Conservation (phyloP, 2,888 invertebrate species). For the Celastrina argiolus region DNA sequence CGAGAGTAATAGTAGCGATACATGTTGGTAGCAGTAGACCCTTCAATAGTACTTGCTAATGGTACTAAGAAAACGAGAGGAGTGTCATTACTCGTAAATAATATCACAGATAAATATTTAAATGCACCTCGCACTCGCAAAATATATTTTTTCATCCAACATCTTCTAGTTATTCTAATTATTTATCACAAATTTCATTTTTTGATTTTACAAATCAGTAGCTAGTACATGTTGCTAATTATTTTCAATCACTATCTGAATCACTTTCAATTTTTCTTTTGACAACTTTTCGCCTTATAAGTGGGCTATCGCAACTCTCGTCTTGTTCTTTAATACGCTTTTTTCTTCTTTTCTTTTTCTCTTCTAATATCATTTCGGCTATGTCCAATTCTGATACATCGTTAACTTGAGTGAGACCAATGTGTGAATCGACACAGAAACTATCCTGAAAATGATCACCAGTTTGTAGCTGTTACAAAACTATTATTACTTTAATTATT, state of each 20-base stretch:
- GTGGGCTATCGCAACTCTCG: slow-evolving; percentile 51
- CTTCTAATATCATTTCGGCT: slow-evolving; percentile 78
- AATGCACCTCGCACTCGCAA: background rate
- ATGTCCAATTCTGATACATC: slow-evolving; percentile 79
- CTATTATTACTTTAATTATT: background rate
- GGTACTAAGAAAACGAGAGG: background rate
- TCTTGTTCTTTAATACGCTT: slow-evolving; percentile 19
- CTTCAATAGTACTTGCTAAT: background rate
- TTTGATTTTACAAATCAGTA: too few relatives aligned
- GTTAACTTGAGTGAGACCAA: slow-evolving; percentile 62
- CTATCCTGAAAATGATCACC: slow-evolving; percentile 73
- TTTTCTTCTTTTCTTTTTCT: slow-evolving; percentile 44
- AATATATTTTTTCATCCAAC: background rate
- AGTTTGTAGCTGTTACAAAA: background rate
- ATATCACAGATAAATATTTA: slow-evolving; percentile 23
- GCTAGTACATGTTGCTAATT: slow-evolving; percentile 15
- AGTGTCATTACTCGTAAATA: background rate
- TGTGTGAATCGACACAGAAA: slow-evolving; percentile 81
- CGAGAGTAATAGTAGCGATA: too few relatives aligned
- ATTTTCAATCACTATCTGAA: slow-evolving; percentile 58
- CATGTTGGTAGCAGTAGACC: too few relatives aligned
- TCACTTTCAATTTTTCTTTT: slow-evolving; percentile 62
- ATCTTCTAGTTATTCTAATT: background rate
- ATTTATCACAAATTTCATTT: background rate
- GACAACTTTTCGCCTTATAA: slow-evolving; percentile 46